Percentiles rank a stretch among this genome's conserved stretches.
Conservation (phyloP, 1,140 invertebrate genomes). For the Cydia amplana region DNA sequence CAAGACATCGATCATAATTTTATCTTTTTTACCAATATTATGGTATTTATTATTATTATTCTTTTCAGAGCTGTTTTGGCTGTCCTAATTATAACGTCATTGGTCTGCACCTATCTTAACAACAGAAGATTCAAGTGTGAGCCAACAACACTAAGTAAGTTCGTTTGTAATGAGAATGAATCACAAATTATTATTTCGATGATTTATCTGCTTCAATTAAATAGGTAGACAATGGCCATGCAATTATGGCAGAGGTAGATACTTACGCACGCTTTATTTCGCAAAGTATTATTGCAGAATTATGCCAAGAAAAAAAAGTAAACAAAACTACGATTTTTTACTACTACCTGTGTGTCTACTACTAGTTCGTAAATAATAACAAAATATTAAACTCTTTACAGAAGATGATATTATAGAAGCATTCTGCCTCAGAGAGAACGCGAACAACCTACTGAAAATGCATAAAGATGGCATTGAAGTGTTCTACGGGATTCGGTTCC, state of each 20-base stretch:
- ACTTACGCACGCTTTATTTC: too few relatives aligned
- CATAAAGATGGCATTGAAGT: constrained; percentile 67
- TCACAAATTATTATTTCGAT: neutral
- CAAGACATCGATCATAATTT: too few relatives aligned
- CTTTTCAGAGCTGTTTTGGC: constrained; percentile 33
- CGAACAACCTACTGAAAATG: constrained; percentile 54
- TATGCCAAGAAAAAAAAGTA: too few relatives aligned
- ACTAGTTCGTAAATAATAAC: neutral
- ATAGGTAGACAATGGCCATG: too few relatives aligned
- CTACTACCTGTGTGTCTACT: too few relatives aligned
- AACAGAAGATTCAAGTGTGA: constrained; percentile 34
- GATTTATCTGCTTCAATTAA: constrained; percentile 1
- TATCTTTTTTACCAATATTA: neutral
- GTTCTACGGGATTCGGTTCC: constrained; percentile 78
- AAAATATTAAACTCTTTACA: constrained; percentile 38
- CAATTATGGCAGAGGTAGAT: too few relatives aligned
- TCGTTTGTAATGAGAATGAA: neutral
- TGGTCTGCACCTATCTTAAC: constrained; percentile 41
- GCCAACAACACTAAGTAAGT: constrained; percentile 37
- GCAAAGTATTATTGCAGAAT: too few relatives aligned
- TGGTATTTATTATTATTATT: neutral
- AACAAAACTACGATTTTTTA: too few relatives aligned
- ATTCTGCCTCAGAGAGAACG: constrained; percentile 61
- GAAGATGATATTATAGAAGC: constrained; percentile 50
- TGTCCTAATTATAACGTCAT: constrained; percentile 25